Base-by-base conservation (phyloP, 2,888 invertebrate species). In the Apodemia hepburni region DNA sequence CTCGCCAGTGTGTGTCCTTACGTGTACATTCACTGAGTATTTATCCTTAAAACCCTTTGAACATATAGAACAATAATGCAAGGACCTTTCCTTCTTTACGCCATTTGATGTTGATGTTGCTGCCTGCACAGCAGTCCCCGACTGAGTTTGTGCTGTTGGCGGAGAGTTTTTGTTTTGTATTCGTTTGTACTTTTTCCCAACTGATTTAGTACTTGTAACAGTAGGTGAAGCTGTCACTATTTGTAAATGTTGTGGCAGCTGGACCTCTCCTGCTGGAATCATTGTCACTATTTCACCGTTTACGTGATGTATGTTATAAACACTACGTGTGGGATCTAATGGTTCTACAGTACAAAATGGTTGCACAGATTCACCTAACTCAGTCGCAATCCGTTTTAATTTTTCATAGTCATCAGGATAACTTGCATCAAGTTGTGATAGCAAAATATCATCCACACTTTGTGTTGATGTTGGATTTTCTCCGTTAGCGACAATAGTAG, bases 11-110 rank as follows among this genome's bases (percentile, higher is more conserved):
- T 99, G 99, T 33, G 99, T 99, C 73, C 99, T 93, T 72, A 99
- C 97, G 85, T 99, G 99, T 59, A 99, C 99, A 82, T 99, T 99
- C 63, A 99, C 98, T 67, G 98, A 97, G 93, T 99, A 99, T 84
- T 98, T 98, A 85, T 98, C 98, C 85, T 98, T 98, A 87, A 98
- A 98, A 5, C 97, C 97, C 81, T 97, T 97, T 74, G 96, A 97
- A 86, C 97, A 98, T 84, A 99, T 96, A 82, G 97, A 95, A 92
- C 99, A 95, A 86, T 98, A 96, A 85, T 99, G 96, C 70, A 98
- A 87, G 65, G 98, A 95, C 72, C 98, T 93, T 79, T 97, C 97
- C 78, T 97, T 97, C 12, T 97, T 92, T 17, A 95, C 95, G n/a
- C 95, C 94, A 71, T 95, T 94, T 63, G 94, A 94, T 42, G 94